These are phyloP conservation scores for Odocoileus virginianus DNA, from an alignment of 2,113 vertebrate genomes.

Conservation along the genomic window DNA sequence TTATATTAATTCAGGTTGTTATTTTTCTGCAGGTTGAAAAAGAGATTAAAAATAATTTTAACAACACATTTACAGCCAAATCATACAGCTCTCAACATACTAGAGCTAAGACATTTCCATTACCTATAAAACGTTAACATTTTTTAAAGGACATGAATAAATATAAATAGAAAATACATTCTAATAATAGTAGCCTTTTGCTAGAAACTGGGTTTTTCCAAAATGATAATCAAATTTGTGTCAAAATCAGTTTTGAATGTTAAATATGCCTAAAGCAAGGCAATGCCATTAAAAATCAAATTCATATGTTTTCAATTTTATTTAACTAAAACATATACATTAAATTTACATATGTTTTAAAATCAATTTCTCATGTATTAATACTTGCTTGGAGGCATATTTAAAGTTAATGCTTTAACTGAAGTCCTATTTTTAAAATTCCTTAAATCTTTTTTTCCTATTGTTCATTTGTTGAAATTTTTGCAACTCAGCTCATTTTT, in stretches of 20 bases:
- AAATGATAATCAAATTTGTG: neutral
- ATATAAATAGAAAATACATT: neutral
- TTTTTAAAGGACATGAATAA: neutral
- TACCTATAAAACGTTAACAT: neutral
- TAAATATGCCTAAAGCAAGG: neutral
- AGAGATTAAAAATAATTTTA: neutral
- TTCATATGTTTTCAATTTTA: neutral
- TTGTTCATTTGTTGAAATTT: neutral
- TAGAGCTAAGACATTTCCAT: neutral
- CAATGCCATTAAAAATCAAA: neutral
- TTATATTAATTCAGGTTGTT: neutral
- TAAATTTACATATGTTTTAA: neutral
- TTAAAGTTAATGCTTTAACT: neutral
- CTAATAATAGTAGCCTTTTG: neutral
- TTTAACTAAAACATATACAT: constrained; percentile 1
- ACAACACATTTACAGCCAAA: neutral
- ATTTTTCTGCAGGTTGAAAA: neutral
- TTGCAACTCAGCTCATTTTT: neutral
- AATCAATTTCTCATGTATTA: neutral
- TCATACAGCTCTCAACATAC: constrained; percentile 6
- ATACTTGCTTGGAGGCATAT: neutral
- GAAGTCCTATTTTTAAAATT: neutral
- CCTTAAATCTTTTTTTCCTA: neutral
- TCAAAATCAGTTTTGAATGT: neutral
- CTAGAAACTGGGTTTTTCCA: neutral